Evolutionary conservation across 2,797 vertebrate genomes (phyloP), one percentile per base, ranked within the genome.

Genomic region (Betta splendens): DNA sequence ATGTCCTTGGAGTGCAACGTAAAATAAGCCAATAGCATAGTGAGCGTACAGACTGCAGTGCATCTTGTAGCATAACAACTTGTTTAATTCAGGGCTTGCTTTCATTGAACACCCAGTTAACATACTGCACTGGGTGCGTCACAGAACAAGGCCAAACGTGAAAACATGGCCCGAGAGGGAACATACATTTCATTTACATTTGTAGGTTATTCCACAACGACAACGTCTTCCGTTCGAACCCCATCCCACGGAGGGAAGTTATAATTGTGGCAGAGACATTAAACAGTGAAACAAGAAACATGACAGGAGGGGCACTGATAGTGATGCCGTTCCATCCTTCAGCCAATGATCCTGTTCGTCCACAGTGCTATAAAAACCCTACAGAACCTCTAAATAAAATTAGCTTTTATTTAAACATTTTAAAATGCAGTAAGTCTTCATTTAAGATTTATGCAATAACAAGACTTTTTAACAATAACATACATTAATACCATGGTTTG

Each of bases 41-140:
- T 37, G 40, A 51, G 40, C 40, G 47, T 67, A 86, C 71, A 85
- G 50, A 38, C 61, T 69, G 68, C 56, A 69, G 69, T 82, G 49
- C 58, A 70, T 53, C 75, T 71, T 64, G 56, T 83, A 83, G 84
- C 76, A 84, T 83, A 74, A 80, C 74, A 82, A 79, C 68, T 81
- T 73, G 60, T 87, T 90, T 86, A 90, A 88, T 87, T 87, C 75
- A 87, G 75, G 66, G 55, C 76, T 87, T 87, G 86, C 66, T 83
- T 82, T 80, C 50, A 83, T 79, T 69, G 59, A 68, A 77, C 67
- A 82, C 81, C 81, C 86, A 87, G 79, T 77, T 72, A 77, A 86
- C 80, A 89, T 80, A 86, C 69, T 82, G 72, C 70, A 81, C 74
- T 72, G 83, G 77, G 73, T 74, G 68, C 63, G 59, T 78, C 81